Evolutionary conservation across 1,140 invertebrate genomes (phyloP).

Genomic region (Asobara japonica): DNA sequence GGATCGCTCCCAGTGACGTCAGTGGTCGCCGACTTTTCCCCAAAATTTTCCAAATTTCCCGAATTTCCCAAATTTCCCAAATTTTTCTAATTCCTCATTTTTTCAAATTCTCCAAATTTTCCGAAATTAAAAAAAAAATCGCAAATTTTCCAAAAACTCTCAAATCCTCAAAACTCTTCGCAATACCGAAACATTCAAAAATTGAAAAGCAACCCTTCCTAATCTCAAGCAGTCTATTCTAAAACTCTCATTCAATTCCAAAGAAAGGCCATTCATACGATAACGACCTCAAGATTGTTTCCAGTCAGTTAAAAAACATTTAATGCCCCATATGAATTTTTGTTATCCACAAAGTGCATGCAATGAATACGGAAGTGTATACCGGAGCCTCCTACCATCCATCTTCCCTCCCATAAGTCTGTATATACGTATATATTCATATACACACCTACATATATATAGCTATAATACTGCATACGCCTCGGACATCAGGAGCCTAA

Average conservation of each 20-base stretch:
- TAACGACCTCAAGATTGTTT: background rate
- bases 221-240: too few relatives aligned
- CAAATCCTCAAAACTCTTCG: too few relatives aligned
- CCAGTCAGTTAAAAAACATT: background rate
- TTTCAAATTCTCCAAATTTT: background rate
- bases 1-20: too few relatives aligned
- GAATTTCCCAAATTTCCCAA: background rate
- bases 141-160: too few relatives aligned
- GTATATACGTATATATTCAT: constrained; percentile 11
- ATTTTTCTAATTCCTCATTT: background rate
- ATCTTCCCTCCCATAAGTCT: constrained; percentile 15
- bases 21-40: background rate
- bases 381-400: background rate
- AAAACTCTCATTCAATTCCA: too few relatives aligned
- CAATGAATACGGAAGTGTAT: constrained; percentile 22
- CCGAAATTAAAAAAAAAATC: background rate
- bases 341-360: background rate
- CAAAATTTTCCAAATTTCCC: background rate
- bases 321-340: background rate
- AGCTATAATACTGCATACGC: background rate
- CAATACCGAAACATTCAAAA: too few relatives aligned
- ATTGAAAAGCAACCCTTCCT: too few relatives aligned
- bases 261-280: too few relatives aligned
- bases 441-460: too few relatives aligned
- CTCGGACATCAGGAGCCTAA: constrained; percentile 26